A percentile compares a stretch with the other conserved stretches of the same genome.
Evolutionary conservation across 2,113 vertebrate species (phyloP).

Genomic region (Barbus barbus): DNA sequence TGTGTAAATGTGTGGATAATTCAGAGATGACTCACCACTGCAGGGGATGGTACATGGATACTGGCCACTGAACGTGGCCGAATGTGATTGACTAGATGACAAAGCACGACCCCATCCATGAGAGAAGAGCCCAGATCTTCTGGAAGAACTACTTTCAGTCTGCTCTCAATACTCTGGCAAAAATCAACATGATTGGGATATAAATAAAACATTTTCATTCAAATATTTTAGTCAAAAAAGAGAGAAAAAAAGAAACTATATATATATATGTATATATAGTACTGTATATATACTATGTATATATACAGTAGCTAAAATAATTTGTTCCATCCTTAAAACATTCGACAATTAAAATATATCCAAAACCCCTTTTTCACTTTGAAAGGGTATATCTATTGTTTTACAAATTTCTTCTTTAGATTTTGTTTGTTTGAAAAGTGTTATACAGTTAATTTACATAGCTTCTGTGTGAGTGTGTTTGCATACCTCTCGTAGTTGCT

Average conservation of each 20-base stretch:
- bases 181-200: background rate
- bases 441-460: background rate
- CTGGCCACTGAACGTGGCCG: slow-evolving; percentile 87
- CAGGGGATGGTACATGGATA: slow-evolving; percentile 94
- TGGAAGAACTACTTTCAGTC: slow-evolving; percentile 87
- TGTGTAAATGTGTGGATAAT: background rate
- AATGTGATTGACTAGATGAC: slow-evolving; percentile 91
- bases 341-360: no score
- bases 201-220: background rate
- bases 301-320: no score
- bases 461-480: slow-evolving; percentile 11
- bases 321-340: no score
- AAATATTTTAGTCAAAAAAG: no score
- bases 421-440: no score
- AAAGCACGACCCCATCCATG: slow-evolving; percentile 93
- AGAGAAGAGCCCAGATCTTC: slow-evolving; percentile 87
- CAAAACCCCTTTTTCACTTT: no score
- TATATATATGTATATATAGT: no score
- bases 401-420: no score
- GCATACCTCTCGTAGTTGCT: slow-evolving; percentile 71
- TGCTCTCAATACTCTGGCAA: slow-evolving; percentile 88
- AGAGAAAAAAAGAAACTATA: no score
- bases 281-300: no score
- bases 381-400: no score
- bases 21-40: slow-evolving; percentile 81